Evolutionary conservation across 2,888 invertebrate genomes (phyloP).

Genomic region (Diaperis boleti): DNA sequence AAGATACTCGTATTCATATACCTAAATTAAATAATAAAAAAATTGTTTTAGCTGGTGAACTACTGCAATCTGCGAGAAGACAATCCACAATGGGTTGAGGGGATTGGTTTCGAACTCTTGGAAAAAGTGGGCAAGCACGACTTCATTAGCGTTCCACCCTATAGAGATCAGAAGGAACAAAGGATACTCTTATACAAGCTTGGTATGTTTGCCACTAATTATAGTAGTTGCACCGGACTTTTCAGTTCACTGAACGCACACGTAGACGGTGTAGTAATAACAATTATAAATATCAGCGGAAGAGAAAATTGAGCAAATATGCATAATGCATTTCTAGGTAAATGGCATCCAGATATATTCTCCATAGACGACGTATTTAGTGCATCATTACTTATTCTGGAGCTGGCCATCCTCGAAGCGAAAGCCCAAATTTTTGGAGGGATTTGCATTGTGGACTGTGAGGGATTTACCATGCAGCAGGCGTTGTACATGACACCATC

Average conservation of each 20-base stretch:
- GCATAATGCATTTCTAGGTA: conserved; percentile 65
- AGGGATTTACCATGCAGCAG: conserved; percentile 76
- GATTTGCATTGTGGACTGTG: conserved; percentile 80
- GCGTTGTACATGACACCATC: conserved; percentile 80
- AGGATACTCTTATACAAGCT: conserved; percentile 79
- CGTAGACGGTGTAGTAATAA: background rate
- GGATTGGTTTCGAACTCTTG: conserved; percentile 75
- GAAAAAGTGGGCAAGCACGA: conserved; percentile 75
- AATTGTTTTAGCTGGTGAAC: conserved; percentile 73
- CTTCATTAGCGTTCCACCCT: conserved; percentile 79
- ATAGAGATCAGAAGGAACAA: conserved; percentile 79
- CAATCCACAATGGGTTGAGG: conserved; percentile 75
- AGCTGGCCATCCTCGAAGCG: conserved; percentile 79
- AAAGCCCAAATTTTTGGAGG: conserved; percentile 82
- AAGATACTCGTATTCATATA: background rate
- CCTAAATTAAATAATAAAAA: background rate
- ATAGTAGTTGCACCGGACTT: background rate
- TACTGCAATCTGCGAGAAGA: conserved; percentile 81
- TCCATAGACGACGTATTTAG: conserved; percentile 78
- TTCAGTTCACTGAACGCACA: background rate
- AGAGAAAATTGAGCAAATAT: background rate
- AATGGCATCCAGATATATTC: conserved; percentile 79
- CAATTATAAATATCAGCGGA: background rate
- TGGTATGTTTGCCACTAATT: conserved; percentile 64
- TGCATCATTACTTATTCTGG: conserved; percentile 76